A percentile compares a stretch with the other conserved stretches of the same genome.
Evolutionary conservation across 2,797 vertebrate genomes (phyloP).

Genomic region (Semotilus atromaculatus): DNA sequence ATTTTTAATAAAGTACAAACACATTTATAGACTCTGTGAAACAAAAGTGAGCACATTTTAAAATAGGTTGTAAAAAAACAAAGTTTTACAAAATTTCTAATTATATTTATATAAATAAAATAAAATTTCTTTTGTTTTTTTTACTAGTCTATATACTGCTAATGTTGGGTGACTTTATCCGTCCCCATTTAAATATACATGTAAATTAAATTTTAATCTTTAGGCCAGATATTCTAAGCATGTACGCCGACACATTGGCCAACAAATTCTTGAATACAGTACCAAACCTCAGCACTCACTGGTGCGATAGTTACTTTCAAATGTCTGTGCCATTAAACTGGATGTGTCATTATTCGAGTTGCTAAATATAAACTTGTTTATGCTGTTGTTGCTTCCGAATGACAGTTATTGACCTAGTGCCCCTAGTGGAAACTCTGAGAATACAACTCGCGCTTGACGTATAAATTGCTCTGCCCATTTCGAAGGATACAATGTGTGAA

Average conservation of each 20-base stretch:
- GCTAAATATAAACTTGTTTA: slow-evolving; percentile 19
- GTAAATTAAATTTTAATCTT: not conserved
- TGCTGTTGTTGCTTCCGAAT: not conserved
- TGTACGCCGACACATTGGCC: not conserved
- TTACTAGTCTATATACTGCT: too few species aligned
- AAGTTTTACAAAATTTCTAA: not conserved
- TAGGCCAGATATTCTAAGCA: not conserved
- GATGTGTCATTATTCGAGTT: slow-evolving; percentile 16
- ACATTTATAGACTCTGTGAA: slow-evolving; percentile 29
- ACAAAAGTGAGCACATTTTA: not conserved
- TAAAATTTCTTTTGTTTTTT: not conserved
- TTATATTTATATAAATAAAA: not conserved
- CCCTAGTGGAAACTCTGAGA: not conserved
- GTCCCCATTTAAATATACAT: not conserved
- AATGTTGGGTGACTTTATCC: not conserved
- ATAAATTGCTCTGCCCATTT: not conserved
- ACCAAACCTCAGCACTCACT: not conserved
- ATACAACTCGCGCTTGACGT: not conserved
- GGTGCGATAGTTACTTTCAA: slow-evolving; percentile 3
- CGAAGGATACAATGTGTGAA: slow-evolving; percentile 3
- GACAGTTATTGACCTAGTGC: not conserved
- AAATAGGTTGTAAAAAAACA: too few species aligned
- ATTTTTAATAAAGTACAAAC: slow-evolving; percentile 31
- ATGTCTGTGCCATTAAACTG: slow-evolving; percentile 2
- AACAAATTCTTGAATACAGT: slow-evolving; percentile 10